Evolutionary conservation across 2,888 invertebrate genomes (phyloP).

Genomic region (Blomia tropicalis): DNA sequence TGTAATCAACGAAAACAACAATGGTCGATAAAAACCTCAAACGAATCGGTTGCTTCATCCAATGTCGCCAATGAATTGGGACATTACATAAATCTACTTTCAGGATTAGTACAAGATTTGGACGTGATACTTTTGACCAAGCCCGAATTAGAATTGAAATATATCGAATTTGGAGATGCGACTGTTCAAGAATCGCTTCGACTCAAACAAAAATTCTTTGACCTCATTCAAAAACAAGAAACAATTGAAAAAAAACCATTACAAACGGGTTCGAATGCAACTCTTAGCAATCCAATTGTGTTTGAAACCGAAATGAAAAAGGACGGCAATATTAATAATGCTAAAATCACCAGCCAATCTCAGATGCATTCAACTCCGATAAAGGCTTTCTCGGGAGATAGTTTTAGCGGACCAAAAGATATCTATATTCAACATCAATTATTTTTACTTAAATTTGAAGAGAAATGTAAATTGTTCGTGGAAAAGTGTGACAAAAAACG

Average conservation of each 20-base stretch:
- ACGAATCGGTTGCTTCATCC: too few species aligned
- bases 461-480: constrained; percentile 41
- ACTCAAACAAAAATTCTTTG: not conserved
- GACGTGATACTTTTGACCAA: not conserved
- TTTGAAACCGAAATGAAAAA: not conserved
- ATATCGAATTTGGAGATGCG: not conserved
- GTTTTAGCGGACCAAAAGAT: not conserved
- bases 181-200: not conserved
- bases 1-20: not conserved
- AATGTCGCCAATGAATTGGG: not conserved
- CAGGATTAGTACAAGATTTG: not conserved
- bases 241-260: not conserved
- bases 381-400: not conserved
- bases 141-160: not conserved
- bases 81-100: not conserved
- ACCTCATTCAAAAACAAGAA: not conserved
- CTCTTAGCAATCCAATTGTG: not conserved
- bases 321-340: not conserved
- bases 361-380: not conserved
- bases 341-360: not conserved
- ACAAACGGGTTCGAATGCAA: not conserved
- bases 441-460: constrained; percentile 41
- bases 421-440: not conserved
- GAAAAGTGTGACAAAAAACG: constrained; percentile 48
- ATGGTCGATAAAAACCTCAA: too few species aligned